Percentiles rank a stretch among this genome's conserved stretches.
phyloP scores from a whole-genome alignment of 2,888 invertebrate genomes.

The Conomelus anceps region DNA sequence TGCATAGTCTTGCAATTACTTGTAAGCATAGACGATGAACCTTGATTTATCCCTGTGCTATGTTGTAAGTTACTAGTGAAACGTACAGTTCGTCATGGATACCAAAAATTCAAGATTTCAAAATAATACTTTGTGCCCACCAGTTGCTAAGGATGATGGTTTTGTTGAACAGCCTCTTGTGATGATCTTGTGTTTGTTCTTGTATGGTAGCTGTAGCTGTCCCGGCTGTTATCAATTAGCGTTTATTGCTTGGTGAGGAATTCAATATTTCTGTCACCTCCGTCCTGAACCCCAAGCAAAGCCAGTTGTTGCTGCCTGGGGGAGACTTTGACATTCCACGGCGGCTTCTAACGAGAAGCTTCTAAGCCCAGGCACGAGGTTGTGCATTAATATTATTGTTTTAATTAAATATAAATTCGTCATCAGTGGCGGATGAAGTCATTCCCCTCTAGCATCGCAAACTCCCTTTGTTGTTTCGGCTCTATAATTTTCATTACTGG shows the following conservation, averaged over 20 bases:
- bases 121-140: too few relatives aligned
- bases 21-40: too few relatives aligned
- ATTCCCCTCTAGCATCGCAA: not conserved
- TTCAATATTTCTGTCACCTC: slow-evolving; percentile 10
- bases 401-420: not conserved
- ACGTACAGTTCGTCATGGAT: too few relatives aligned
- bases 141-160: not conserved
- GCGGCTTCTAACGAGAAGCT: not conserved
- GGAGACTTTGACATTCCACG: not conserved
- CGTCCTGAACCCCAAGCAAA: not conserved
- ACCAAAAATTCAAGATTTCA: too few relatives aligned
- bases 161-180: too few relatives aligned
- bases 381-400: slow-evolving; percentile 9
- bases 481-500: not conserved
- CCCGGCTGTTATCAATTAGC: slow-evolving; percentile 7
- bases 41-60: too few relatives aligned
- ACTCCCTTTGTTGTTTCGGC: not conserved
- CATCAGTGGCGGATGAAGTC: not conserved
- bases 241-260: slow-evolving; percentile 6
- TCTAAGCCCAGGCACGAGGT: not conserved
- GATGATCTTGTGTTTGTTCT: not conserved
- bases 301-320: not conserved
- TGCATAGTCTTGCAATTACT: too few relatives aligned
- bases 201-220: not conserved
- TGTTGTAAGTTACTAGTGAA: too few relatives aligned